A percentile compares a stretch with the other conserved stretches of the same genome.
Conservation (phyloP, 2,888 invertebrate species). For the Andrena marginata region DNA sequence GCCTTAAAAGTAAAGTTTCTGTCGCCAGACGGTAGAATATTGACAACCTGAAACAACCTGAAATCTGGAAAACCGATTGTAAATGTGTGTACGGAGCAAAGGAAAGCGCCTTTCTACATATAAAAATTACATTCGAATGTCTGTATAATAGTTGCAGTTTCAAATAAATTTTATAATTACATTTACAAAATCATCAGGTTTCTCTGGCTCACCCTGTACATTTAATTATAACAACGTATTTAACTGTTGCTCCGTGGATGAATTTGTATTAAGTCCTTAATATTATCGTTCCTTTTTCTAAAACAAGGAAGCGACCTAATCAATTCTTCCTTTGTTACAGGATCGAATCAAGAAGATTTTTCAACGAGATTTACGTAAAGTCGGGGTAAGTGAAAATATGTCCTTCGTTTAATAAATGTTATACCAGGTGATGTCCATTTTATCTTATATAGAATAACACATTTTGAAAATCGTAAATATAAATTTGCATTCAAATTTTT, state of each 20-base stretch:
- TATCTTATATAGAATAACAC: background rate
- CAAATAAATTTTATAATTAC: no score
- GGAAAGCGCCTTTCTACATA: no score
- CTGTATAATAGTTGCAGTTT: no score
- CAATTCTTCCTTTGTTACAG: conserved; percentile 26
- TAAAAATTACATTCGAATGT: no score
- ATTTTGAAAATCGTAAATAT: background rate
- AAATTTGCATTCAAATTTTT: background rate
- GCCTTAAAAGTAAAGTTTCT: no score
- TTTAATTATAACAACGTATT: background rate
- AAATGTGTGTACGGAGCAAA: no score
- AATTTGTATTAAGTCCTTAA: background rate
- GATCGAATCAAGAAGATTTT: no score
- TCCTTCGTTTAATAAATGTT: background rate
- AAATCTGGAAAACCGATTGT: no score
- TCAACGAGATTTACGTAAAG: background rate
- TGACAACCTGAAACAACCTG: no score
- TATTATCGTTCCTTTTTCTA: background rate
- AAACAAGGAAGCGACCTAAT: background rate
- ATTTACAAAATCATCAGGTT: no score
- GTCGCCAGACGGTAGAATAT: no score
- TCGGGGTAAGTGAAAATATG: conserved; percentile 18
- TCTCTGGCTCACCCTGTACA: no score
- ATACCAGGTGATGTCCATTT: background rate
- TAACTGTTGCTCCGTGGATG: background rate